These are phyloP conservation scores for Bungarus multicinctus DNA, from an alignment of 2,113 vertebrate species.

Conservation along the genomic window DNA sequence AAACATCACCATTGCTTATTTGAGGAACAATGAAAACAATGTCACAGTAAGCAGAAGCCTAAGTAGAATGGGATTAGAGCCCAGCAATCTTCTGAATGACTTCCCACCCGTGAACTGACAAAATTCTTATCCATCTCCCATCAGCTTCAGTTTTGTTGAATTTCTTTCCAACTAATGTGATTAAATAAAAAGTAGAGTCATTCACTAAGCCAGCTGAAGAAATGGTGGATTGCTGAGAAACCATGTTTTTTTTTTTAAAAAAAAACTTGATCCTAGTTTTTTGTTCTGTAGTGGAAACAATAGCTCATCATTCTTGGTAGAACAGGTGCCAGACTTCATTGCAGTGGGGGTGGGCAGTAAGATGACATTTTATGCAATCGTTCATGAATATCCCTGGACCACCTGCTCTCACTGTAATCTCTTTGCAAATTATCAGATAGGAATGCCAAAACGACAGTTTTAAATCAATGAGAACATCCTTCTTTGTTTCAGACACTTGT, in stretches of 20 bases:
- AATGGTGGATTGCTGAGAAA: background rate
- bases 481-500: background rate
- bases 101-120: background rate
- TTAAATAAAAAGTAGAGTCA: background rate
- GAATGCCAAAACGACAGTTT: slow-evolving; percentile 12
- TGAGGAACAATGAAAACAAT: background rate
- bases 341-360: background rate
- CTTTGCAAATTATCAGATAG: slow-evolving; percentile 13
- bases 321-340: background rate
- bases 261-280: background rate
- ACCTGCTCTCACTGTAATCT: background rate
- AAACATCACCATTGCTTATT: background rate
- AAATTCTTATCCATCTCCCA: background rate
- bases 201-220: background rate
- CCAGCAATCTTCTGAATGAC: background rate
- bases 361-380: background rate
- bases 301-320: background rate
- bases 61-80: background rate
- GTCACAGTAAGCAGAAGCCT: background rate
- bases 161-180: background rate
- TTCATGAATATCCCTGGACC: background rate
- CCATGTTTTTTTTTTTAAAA: background rate
- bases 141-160: background rate
- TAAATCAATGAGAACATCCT: background rate
- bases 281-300: background rate